phyloP scores from a whole-genome alignment of 23 tunicate genomes.

The Styela clava region DNA sequence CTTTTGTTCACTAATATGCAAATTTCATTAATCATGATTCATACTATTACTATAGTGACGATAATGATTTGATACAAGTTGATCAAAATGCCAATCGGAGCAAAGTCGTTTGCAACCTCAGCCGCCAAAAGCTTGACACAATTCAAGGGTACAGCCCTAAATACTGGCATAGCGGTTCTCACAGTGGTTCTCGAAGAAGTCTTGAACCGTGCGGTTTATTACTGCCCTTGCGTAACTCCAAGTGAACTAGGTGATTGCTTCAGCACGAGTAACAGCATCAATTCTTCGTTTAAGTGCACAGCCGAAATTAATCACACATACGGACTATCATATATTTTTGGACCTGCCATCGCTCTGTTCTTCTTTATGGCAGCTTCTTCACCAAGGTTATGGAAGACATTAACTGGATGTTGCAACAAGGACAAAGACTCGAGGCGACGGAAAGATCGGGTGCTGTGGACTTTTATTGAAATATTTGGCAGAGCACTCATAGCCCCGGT shows the following conservation, averaged over 20 bases:
- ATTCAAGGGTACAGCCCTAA: conserved; percentile 39
- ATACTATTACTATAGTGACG: too few relatives aligned
- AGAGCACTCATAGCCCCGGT: conserved; percentile 26
- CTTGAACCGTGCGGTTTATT: conserved; percentile 27
- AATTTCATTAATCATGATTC: too few relatives aligned
- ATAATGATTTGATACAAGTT: too few relatives aligned
- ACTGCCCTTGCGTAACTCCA: conserved; percentile 55
- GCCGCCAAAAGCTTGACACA: conserved; percentile 25
- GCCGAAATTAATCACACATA: conserved; percentile 34
- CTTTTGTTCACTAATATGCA: too few relatives aligned
- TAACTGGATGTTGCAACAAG: conserved; percentile 30
- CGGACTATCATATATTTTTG: conserved; percentile 43
- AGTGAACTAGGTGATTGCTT: conserved; percentile 25
- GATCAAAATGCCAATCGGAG: neutral
- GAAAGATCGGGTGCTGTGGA: neutral
- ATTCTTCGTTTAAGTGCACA: conserved; percentile 5
- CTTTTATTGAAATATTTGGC: neutral
- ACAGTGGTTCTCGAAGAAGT: conserved; percentile 29
- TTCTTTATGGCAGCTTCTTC: conserved; percentile 31
- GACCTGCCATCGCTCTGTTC: conserved; percentile 57
- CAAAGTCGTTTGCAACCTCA: neutral
- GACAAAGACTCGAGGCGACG: neutral
- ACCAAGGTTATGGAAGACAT: conserved; percentile 43
- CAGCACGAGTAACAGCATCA: conserved; percentile 3
- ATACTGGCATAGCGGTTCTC: conserved; percentile 32